Evolutionary conservation across 2,888 invertebrate genomes (phyloP).

Genomic region (Matsumyia berberina): DNA sequence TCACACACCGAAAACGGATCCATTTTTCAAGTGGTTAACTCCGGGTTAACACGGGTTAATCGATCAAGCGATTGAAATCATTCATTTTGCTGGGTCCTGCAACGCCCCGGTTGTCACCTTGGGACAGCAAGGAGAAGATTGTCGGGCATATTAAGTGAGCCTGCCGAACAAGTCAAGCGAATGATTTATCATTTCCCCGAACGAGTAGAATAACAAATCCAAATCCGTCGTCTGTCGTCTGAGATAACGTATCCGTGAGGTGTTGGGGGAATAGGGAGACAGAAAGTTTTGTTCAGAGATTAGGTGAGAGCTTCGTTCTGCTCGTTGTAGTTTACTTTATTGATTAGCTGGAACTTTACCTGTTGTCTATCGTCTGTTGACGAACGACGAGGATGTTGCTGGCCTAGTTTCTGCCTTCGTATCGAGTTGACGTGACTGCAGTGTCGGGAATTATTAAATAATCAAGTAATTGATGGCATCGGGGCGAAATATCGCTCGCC

Average conservation of each 20-base stretch:
- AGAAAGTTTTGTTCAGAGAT: background rate
- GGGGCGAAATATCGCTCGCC: background rate
- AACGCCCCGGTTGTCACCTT: background rate
- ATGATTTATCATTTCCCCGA: background rate
- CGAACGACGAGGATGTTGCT: constrained; percentile 4
- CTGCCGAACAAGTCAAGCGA: background rate
- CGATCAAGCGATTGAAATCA: constrained; percentile 25
- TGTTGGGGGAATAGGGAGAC: background rate
- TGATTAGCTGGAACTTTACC: constrained; percentile 18
- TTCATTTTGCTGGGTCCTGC: background rate
- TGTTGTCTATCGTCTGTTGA: constrained; percentile 3
- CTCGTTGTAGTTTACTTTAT: background rate
- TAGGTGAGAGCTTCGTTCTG: background rate
- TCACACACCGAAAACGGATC: background rate
- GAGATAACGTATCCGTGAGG: constrained; percentile 12
- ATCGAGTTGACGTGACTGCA: background rate
- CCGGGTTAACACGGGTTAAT: background rate
- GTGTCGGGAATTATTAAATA: constrained; percentile 24
- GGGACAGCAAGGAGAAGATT: background rate
- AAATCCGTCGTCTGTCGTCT: constrained; percentile 11
- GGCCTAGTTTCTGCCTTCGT: constrained; percentile 5
- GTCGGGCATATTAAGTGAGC: constrained; percentile 1
- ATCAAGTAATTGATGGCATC: constrained; percentile 13
- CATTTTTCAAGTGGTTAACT: constrained; percentile 30
- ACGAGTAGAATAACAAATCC: constrained; percentile 8